phyloP scores from a whole-genome alignment of 2,888 invertebrate species.

The Brenthis hecate region DNA sequence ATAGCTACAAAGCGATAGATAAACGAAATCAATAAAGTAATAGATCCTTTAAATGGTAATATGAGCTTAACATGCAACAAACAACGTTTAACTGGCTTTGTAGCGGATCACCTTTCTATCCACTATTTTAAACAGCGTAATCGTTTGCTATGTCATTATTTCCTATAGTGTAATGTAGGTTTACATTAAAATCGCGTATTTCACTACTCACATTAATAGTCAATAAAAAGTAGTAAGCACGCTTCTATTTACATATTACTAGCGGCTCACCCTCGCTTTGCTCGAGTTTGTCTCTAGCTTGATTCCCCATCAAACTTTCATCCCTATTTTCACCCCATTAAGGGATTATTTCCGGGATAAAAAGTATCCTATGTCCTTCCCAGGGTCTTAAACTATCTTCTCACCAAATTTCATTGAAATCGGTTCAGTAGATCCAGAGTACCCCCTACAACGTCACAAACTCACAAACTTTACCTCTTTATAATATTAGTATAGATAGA shows the following conservation, averaged over 20 bases:
- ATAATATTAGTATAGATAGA: not conserved
- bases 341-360: too few relatives aligned
- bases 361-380: too few relatives aligned
- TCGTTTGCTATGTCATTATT: slow-evolving; percentile 1
- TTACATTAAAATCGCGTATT: slow-evolving; percentile 1
- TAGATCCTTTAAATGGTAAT: slow-evolving; percentile 22
- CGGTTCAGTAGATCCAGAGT: too few relatives aligned
- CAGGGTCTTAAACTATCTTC: too few relatives aligned
- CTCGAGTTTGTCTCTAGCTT: too few relatives aligned
- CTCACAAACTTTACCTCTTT: too few relatives aligned
- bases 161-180: not conserved
- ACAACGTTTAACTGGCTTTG: slow-evolving; percentile 19
- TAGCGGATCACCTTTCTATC: slow-evolving; percentile 9
- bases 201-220: not conserved
- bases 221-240: slow-evolving; percentile 1
- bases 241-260: not conserved
- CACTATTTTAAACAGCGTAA: not conserved
- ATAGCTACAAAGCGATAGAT: slow-evolving; percentile 8
- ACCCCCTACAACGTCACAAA: too few relatives aligned
- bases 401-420: too few relatives aligned
- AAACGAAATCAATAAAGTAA: slow-evolving; percentile 29
- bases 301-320: too few relatives aligned
- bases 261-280: too few relatives aligned
- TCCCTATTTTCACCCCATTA: too few relatives aligned
- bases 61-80: slow-evolving; percentile 22